Base-by-base conservation (phyloP, 2,797 vertebrate genomes). In the Stomatorhinus walkeri region DNA sequence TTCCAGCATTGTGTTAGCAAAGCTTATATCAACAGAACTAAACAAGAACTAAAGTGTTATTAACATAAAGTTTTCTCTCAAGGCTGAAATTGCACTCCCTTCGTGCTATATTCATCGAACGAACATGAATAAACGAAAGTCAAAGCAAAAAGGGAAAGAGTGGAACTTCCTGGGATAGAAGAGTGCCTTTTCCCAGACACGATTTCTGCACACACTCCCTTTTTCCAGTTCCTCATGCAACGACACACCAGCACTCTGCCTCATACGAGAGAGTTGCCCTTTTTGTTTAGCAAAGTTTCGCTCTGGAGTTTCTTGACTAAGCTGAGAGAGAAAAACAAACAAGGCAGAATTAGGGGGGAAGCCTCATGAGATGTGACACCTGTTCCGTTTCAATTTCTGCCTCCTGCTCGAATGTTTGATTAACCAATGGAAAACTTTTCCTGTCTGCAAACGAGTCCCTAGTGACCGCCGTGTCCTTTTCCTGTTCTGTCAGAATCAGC, bases 391-490 rank as follows among this genome's bases (percentile, higher is more conserved):
- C 81, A 49, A 51, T 87, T 36, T 87, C 48, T 72, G 48, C 56
- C 43, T 9, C 32, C 12, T 86, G 83, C 81, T 36, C 51, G 81
- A 51, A 52, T 54, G 56, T 89, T 51, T 89, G 59, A 86, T 89
- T 43, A 68, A 52, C 83, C 84, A 52, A 72, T 68, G 56, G 19
- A 54, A 88, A 61, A 19, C 59, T 64, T 85, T 68, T 46, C 16
- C 83, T 68, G 83, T 85, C 46, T 36, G 88, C 16, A 51, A 24
- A 16, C 9, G 56, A 46, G 54, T 89, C 61, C 61, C 59, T 16
- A 40, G 22, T 87, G 22, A 14, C 88, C 28, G 14, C 12, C 22
- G 6, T 24, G 43, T 46, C n/a, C 40, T 61, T 16, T n/a, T 85
- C 52, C 51, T 61, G 76, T 88, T 48, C 54, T 88, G 19, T 85